These are phyloP conservation scores for Miltochrista miniata DNA, from an alignment of 2,888 invertebrate species.

Conservation along the genomic window DNA sequence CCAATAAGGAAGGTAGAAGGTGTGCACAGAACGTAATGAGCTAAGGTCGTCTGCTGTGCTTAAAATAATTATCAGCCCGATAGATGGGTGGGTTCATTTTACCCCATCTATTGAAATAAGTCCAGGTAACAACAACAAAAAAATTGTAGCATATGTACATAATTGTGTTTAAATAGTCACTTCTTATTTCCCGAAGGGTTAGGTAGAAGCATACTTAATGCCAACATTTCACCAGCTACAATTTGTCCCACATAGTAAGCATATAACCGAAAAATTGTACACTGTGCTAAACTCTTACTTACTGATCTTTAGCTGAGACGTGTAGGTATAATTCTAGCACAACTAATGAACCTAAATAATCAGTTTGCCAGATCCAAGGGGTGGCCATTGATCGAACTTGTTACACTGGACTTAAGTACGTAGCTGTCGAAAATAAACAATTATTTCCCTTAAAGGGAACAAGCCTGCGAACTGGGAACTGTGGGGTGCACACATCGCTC, in stretches of 20 bases:
- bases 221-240: too few relatives aligned
- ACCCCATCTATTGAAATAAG: too few relatives aligned
- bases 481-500: constrained; percentile 51
- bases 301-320: background rate
- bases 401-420: constrained; percentile 60
- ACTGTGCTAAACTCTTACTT: background rate
- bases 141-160: background rate
- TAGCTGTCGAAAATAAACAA: constrained; percentile 79
- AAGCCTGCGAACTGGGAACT: constrained; percentile 55
- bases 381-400: constrained; percentile 44
- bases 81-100: too few relatives aligned
- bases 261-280: background rate
- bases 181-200: too few relatives aligned
- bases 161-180: too few relatives aligned
- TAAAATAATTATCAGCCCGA: too few relatives aligned
- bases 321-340: background rate
- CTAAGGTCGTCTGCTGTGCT: too few relatives aligned
- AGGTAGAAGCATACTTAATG: too few relatives aligned
- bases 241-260: too few relatives aligned
- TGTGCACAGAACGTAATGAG: too few relatives aligned
- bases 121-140: too few relatives aligned
- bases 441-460: constrained; percentile 72
- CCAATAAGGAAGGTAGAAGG: too few relatives aligned
- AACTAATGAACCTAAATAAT: constrained; percentile 41
- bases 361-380: constrained; percentile 28